Conservation (phyloP, 2,113 vertebrate genomes). For the Prolemur simus region DNA sequence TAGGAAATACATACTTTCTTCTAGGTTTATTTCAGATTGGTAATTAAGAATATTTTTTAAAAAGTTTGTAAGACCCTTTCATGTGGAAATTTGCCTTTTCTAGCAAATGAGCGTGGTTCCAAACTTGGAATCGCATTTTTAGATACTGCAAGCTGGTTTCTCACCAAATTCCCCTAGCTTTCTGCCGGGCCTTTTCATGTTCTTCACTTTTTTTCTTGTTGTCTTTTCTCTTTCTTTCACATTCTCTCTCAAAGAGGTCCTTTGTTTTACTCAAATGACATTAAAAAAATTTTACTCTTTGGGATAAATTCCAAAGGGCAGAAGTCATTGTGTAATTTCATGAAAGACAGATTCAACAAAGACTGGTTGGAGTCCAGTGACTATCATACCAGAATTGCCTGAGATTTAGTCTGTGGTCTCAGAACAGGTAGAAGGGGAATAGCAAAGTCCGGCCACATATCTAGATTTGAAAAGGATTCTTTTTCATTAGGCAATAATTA, state of each 20-base stretch:
- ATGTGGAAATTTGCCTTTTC: slow-evolving; percentile 29
- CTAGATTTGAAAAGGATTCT: not conserved
- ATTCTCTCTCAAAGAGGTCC: not conserved
- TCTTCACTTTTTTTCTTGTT: not conserved
- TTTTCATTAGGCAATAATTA: not conserved
- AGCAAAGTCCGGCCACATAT: not conserved
- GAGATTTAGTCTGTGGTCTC: not conserved
- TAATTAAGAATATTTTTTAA: not conserved
- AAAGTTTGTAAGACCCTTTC: not conserved
- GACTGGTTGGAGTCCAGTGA: not conserved
- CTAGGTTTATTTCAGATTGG: not conserved
- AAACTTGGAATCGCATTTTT: slow-evolving; percentile 29
- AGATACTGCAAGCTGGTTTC: not conserved
- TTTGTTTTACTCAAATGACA: not conserved
- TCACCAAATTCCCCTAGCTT: not conserved
- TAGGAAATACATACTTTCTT: not conserved
- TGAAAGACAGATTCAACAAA: not conserved
- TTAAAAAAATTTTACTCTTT: not conserved
- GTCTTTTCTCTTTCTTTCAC: not conserved
- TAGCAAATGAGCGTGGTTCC: not conserved
- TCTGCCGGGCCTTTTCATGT: not conserved
- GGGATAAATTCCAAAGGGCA: not conserved
- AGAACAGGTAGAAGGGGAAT: not conserved
- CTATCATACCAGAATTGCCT: not conserved
- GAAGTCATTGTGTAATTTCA: not conserved